These are phyloP conservation scores for Eupelmus urozonus DNA, from an alignment of 2,888 invertebrate species.

Conservation along the genomic window DNA sequence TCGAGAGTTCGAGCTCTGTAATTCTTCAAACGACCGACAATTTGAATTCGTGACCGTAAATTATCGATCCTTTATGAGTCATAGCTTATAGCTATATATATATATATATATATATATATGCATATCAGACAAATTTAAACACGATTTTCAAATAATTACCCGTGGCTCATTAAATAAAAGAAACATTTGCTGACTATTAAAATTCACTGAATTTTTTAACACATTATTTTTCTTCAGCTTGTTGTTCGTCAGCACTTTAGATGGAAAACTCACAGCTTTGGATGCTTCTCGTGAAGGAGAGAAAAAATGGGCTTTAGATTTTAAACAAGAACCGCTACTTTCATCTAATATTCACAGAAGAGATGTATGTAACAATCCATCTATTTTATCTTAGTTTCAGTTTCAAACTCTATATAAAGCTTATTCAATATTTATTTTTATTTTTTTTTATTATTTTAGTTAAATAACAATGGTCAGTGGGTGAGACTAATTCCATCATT, in stretches of 20 bases:
- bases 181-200: too few species aligned
- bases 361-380: conserved; percentile 81
- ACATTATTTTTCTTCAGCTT: conserved; percentile 80
- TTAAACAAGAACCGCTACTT: conserved; percentile 86
- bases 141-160: too few species aligned
- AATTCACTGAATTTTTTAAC: too few species aligned
- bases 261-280: conserved; percentile 91
- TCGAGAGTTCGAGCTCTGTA: too few species aligned
- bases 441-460: conserved; percentile 75
- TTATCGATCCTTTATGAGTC: not conserved
- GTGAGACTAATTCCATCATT: conserved; percentile 95
- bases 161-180: too few species aligned
- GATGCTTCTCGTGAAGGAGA: conserved; percentile 84
- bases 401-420: conserved; percentile 15
- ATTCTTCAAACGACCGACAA: not conserved
- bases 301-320: conserved; percentile 88
- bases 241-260: conserved; percentile 92
- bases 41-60: not conserved
- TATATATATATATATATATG: not conserved
- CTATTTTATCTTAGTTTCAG: conserved; percentile 4
- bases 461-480: conserved; percentile 90
- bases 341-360: conserved; percentile 93
- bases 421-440: conserved; percentile 22
- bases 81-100: not conserved
- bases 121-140: too few species aligned